phyloP scores from a whole-genome alignment of 2,113 vertebrate species.

The Probosciger aterrimus region DNA sequence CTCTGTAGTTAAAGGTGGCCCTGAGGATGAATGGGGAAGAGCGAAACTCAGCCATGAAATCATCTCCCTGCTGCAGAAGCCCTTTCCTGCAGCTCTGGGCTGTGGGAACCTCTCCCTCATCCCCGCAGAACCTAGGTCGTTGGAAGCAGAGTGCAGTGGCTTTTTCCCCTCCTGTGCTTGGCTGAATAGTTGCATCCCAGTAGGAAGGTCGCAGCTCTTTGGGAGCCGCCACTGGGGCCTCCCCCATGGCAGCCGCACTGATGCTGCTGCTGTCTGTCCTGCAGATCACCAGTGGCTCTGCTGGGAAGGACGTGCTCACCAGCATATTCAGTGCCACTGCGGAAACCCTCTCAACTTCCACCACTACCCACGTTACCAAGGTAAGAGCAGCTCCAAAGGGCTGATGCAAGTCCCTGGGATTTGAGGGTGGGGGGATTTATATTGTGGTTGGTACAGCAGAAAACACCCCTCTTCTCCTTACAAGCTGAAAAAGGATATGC shows the following conservation, averaged over 20 bases:
- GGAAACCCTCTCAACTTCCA: constrained; percentile 93
- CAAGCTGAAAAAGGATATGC: neutral
- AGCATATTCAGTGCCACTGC: constrained; percentile 81
- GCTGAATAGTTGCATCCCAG: neutral
- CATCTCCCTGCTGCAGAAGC: neutral
- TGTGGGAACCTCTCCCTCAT: neutral
- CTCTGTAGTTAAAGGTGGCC: neutral
- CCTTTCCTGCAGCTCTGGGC: neutral
- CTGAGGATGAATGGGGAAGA: neutral
- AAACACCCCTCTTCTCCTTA: neutral
- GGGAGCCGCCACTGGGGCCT: neutral
- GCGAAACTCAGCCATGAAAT: neutral
- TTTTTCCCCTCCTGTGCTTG: neutral
- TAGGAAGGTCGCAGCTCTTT: neutral
- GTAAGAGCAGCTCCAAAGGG: constrained; percentile 67
- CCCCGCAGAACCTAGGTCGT: too few relatives aligned
- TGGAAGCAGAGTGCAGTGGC: neutral
- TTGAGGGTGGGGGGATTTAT: neutral
- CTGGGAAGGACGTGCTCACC: constrained; percentile 76
- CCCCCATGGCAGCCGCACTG: neutral
- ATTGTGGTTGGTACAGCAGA: neutral
- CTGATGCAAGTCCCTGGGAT: neutral
- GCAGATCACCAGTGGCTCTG: constrained; percentile 60
- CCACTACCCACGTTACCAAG: constrained; percentile 99
- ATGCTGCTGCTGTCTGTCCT: neutral